A percentile compares a stretch with the other conserved stretches of the same genome.
phyloP scores from a whole-genome alignment of 2,888 invertebrate genomes.

The Parascotia fuliginaria region DNA sequence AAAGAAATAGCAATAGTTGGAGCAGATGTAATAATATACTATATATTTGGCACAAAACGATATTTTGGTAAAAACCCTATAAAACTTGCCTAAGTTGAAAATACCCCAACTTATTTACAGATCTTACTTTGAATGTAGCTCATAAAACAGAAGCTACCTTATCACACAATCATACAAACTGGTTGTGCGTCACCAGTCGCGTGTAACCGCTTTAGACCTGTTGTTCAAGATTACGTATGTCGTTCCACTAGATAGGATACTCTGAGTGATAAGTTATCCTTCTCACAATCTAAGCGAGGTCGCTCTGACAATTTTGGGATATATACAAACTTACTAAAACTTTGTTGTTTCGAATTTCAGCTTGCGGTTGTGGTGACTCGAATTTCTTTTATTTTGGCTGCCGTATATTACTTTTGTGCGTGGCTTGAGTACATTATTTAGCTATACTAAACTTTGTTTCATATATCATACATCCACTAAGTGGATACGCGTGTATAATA shows the following conservation, averaged over 20 bases:
- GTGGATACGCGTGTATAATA: no score
- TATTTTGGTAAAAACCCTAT: no score
- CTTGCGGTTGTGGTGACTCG: slow-evolving; percentile 12
- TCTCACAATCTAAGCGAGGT: slow-evolving; percentile 34
- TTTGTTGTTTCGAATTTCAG: slow-evolving; percentile 10
- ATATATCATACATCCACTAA: no score
- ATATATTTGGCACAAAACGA: no score
- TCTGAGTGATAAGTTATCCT: slow-evolving; percentile 42
- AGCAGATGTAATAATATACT: no score
- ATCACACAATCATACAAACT: slow-evolving; percentile 5
- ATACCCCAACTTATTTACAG: neutral
- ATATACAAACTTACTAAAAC: slow-evolving; percentile 26
- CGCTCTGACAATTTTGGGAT: slow-evolving; percentile 21
- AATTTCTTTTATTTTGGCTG: slow-evolving; percentile 13
- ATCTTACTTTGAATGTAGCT: neutral
- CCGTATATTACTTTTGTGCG: neutral
- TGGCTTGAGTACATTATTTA: neutral
- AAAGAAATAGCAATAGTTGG: no score
- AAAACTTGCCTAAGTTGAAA: neutral
- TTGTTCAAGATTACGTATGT: slow-evolving; percentile 46
- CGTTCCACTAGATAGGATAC: slow-evolving; percentile 40
- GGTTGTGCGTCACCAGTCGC: slow-evolving; percentile 11
- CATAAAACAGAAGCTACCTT: slow-evolving; percentile 1
- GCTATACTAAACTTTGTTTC: neutral
- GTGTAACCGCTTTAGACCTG: slow-evolving; percentile 25